phyloP scores from a whole-genome alignment of 1,140 invertebrate genomes.

The Oryctes rhinoceros region DNA sequence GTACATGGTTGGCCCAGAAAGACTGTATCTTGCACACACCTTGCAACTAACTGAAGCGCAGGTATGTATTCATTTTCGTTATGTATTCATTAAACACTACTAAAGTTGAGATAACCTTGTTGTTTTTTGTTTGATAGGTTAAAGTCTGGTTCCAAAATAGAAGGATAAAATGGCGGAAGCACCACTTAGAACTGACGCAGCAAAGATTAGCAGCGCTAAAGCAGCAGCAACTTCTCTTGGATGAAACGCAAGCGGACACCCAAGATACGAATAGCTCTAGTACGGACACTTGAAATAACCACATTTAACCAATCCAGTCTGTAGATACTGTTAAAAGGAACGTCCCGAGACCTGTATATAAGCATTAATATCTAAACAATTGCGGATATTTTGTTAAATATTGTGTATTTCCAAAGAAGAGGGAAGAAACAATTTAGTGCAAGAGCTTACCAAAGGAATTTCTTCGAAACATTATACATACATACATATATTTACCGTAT shows the following conservation, averaged over 20 bases:
- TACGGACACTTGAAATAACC: slow-evolving; percentile 56
- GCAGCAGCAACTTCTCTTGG: slow-evolving; percentile 63
- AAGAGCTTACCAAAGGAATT: slow-evolving; percentile 28
- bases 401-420: not conserved
- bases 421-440: slow-evolving; percentile 14
- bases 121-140: slow-evolving; percentile 68
- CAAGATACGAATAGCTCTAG: slow-evolving; percentile 58
- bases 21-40: slow-evolving; percentile 87
- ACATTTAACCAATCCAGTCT: not conserved
- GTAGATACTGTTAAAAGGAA: slow-evolving; percentile 23
- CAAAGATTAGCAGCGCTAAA: slow-evolving; percentile 82
- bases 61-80: slow-evolving; percentile 63
- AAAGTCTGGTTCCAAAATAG: slow-evolving; percentile 99
- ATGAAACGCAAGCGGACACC: slow-evolving; percentile 49
- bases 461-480: slow-evolving; percentile 27
- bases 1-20: slow-evolving; percentile 94
- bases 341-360: slow-evolving; percentile 33
- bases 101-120: not conserved
- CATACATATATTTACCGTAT: slow-evolving; percentile 28
- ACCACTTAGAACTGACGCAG: slow-evolving; percentile 90
- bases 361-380: slow-evolving; percentile 19
- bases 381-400: slow-evolving; percentile 34
- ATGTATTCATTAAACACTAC: not conserved
- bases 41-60: slow-evolving; percentile 91
- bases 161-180: slow-evolving; percentile 95